A percentile compares a stretch with the other conserved stretches of the same genome.
Evolutionary conservation across 2,113 vertebrate species (phyloP).

Genomic region (Grus americana): DNA sequence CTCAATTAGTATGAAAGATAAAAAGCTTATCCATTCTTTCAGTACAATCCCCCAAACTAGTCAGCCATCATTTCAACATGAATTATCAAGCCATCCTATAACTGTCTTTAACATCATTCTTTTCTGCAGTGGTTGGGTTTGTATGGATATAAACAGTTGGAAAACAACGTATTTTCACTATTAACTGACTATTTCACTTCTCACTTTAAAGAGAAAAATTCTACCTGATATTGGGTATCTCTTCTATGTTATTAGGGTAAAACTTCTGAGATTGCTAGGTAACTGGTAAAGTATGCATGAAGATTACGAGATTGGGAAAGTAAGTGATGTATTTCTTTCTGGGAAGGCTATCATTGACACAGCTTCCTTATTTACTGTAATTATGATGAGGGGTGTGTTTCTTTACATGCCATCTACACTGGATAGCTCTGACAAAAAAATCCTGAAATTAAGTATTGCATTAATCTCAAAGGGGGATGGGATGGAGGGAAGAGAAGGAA

Average conservation of each 20-base stretch:
- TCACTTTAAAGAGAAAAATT: not conserved
- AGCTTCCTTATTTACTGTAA: slow-evolving; percentile 11
- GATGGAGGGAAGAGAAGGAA: no score
- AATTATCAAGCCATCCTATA: not conserved
- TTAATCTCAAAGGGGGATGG: not conserved
- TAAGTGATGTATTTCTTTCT: not conserved
- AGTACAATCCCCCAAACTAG: not conserved
- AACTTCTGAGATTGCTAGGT: not conserved
- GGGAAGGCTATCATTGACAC: not conserved
- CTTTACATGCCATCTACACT: not conserved
- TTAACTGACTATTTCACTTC: not conserved
- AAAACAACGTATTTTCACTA: not conserved
- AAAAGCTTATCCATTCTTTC: not conserved
- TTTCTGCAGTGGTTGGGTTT: not conserved
- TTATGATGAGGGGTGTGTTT: not conserved
- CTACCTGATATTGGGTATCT: not conserved
- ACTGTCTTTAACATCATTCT: not conserved
- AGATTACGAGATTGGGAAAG: not conserved
- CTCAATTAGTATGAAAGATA: not conserved
- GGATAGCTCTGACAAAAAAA: not conserved
- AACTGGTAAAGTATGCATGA: not conserved
- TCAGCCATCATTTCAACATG: not conserved
- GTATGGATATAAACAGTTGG: not conserved
- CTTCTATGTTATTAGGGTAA: not conserved
- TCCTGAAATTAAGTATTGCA: not conserved